Evolutionary conservation across 2,888 invertebrate genomes (phyloP), one percentile per base, ranked within the genome.

Genomic region (Pyrocoelia pectoralis): DNA sequence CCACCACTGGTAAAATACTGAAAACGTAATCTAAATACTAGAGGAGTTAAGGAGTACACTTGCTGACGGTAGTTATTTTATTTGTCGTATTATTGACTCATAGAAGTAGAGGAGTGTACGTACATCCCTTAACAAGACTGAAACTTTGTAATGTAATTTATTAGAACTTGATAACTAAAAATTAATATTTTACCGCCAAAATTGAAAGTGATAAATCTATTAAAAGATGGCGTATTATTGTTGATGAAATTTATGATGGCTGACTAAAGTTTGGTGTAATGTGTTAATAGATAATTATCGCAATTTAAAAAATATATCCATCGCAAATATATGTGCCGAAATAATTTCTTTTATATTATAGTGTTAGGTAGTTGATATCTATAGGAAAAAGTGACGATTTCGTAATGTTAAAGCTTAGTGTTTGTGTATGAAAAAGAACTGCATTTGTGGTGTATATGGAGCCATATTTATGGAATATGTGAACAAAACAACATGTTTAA

Each of bases 201-300:
- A 33, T 40, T 50, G 10, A 12, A 41, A 19, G 17, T 43, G 15
- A 38, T 3, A 5, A 14, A 17, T 48, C 5, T 14, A 17, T 29
- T 43, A 43, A 61, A 84, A 88, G 88, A 87, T 88, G 88, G 86
- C 88, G 86, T 83, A 75, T 75, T 84, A 86, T 87, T 87, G 86
- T 87, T 87, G 85, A 83, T 82, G 83, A 83, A 82, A 81, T 81
- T 83, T 86, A 86, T 86, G 84, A 88, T 88, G 88, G 88, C 87
- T 86, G 84, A 84, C 81, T 82, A 83, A 85, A 85, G 86, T 87
- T 87, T 87, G 86, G 85, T 86, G 86, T 85, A 85, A 83, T 83
- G 57, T 57, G 58, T 38, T 85, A 83, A 84, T 85, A 83, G 73
- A 77, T 76, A 77, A 72, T 74, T 77, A 75, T 74, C 74, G 73